phyloP scores from a whole-genome alignment of 2,888 invertebrate species.

The Drosophila silvestris region DNA sequence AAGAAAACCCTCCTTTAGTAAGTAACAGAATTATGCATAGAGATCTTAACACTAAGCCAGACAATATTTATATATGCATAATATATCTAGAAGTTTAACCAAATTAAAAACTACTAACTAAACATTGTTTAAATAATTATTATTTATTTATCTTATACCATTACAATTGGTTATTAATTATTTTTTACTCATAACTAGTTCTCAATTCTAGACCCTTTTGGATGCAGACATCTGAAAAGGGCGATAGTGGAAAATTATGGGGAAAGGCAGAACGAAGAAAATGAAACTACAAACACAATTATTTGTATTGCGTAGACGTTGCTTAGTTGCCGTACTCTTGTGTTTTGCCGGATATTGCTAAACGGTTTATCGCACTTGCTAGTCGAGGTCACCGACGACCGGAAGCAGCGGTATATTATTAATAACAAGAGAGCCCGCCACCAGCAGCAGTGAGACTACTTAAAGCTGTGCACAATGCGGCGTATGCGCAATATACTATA shows the following conservation, averaged over 20 bases:
- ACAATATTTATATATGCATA: not conserved
- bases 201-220: not conserved
- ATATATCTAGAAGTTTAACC: not conserved
- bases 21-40: not conserved
- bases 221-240: not conserved
- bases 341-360: constrained; percentile 68
- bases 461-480: constrained; percentile 49
- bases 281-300: constrained; percentile 29
- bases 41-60: not conserved
- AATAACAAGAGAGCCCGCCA: constrained; percentile 56
- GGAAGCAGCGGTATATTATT: constrained; percentile 72
- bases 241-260: not conserved
- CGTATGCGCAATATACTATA: constrained; percentile 72
- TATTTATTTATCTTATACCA: not conserved
- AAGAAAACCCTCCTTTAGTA: not conserved
- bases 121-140: not conserved
- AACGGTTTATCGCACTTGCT: constrained; percentile 78
- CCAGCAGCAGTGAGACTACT: constrained; percentile 9
- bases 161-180: not conserved
- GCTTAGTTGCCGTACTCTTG: constrained; percentile 33
- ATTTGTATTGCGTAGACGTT: constrained; percentile 40
- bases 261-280: constrained; percentile 3
- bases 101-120: too few species aligned
- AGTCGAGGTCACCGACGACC: constrained; percentile 36
- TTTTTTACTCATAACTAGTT: not conserved